phyloP scores from a whole-genome alignment of 2,113 vertebrate genomes.

The Cnemophilus loriae region DNA sequence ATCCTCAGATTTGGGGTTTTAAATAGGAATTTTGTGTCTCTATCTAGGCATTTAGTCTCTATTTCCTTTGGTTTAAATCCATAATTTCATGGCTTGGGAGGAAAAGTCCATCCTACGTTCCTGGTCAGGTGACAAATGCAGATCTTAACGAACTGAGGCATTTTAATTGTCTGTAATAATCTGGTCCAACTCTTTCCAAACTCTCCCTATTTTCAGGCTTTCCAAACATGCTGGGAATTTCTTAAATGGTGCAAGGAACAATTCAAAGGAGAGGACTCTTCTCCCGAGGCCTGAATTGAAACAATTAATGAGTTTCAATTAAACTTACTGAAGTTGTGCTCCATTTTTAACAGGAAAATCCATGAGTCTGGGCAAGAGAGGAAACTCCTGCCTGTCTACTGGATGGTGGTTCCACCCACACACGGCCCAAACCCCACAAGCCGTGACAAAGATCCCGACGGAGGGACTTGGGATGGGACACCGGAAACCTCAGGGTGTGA shows the following conservation, averaged over 20 bases:
- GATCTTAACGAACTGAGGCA: background rate
- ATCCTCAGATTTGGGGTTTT: background rate
- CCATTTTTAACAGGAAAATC: conserved; percentile 57
- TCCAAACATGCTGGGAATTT: background rate
- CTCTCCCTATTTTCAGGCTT: background rate
- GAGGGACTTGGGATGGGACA: background rate
- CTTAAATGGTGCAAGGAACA: background rate
- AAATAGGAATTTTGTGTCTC: background rate
- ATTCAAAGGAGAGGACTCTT: background rate
- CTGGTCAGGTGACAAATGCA: background rate
- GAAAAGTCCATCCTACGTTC: background rate
- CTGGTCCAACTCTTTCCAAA: background rate
- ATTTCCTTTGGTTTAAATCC: background rate
- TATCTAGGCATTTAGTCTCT: background rate
- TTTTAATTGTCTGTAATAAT: background rate
- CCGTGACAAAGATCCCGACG: background rate
- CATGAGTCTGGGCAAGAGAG: conserved; percentile 37
- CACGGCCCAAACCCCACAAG: background rate
- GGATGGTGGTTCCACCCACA: conserved; percentile 29
- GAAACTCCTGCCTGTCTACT: conserved; percentile 37
- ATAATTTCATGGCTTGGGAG: background rate
- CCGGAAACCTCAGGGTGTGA: background rate
- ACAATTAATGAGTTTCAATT: background rate
- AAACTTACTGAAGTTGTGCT: background rate
- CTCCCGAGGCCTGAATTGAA: background rate